Percentiles rank a stretch among this genome's conserved stretches.
Conservation (phyloP, 2,113 vertebrate genomes). For the Budorcas taxicolor region DNA sequence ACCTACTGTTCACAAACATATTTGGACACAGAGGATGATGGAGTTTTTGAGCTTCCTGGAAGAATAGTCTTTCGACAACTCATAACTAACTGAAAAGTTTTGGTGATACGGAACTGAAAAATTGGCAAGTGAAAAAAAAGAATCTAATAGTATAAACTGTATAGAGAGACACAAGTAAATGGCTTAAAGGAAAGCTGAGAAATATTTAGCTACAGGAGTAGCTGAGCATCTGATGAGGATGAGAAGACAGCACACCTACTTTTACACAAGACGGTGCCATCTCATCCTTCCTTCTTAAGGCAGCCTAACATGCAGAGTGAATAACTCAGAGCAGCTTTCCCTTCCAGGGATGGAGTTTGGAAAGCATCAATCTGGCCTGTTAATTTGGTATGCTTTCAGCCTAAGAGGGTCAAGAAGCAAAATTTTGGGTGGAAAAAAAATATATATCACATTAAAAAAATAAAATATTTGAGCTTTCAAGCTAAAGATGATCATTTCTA, state of each 20-base stretch:
- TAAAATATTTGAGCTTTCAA: neutral
- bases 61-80: neutral
- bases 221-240: neutral
- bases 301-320: neutral
- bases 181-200: neutral
- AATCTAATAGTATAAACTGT: neutral
- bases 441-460: neutral
- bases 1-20: neutral
- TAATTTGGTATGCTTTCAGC: neutral
- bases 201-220: neutral
- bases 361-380: neutral
- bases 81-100: neutral
- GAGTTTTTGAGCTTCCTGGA: neutral
- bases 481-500: neutral
- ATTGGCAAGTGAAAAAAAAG: neutral
- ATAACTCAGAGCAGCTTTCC: neutral
- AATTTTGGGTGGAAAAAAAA: neutral
- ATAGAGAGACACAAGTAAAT: neutral
- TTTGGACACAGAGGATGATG: neutral
- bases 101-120: neutral
- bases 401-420: neutral
- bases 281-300: neutral
- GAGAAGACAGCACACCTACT: neutral
- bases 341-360: neutral
- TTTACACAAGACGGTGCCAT: neutral